Conservation (phyloP, 1,140 invertebrate species). For the Magallana ariakensis region DNA sequence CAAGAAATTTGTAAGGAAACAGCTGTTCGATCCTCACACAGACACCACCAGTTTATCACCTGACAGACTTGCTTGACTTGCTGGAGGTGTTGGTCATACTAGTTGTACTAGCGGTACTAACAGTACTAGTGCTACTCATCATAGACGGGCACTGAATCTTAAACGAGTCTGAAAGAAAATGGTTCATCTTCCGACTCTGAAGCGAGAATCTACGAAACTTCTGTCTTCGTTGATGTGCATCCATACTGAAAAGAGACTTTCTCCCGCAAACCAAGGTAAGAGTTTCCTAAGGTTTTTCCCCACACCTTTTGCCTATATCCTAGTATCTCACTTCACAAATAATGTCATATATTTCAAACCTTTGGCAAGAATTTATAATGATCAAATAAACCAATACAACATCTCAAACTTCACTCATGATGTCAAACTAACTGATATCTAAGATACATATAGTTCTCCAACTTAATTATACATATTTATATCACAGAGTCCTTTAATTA, state of each 20-base stretch:
- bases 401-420: too few relatives aligned
- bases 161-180: neutral
- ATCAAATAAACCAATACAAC: too few relatives aligned
- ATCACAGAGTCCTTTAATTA: too few relatives aligned
- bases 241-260: neutral
- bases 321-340: too few relatives aligned
- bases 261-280: neutral
- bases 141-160: neutral
- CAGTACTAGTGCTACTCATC: conserved; percentile 31
- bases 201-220: neutral
- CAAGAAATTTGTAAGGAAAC: too few relatives aligned
- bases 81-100: neutral
- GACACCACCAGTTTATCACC: neutral
- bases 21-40: too few relatives aligned
- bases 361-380: too few relatives aligned
- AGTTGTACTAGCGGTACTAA: conserved; percentile 11
- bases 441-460: too few relatives aligned
- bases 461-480: too few relatives aligned
- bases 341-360: too few relatives aligned
- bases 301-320: too few relatives aligned
- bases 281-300: neutral
- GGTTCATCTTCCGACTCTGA: conserved; percentile 13
- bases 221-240: conserved; percentile 1
- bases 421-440: too few relatives aligned
- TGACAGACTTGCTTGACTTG: neutral